These are phyloP conservation scores for Rhizomys pruinosus DNA, from an alignment of 2,113 vertebrate genomes.

Conservation along the genomic window DNA sequence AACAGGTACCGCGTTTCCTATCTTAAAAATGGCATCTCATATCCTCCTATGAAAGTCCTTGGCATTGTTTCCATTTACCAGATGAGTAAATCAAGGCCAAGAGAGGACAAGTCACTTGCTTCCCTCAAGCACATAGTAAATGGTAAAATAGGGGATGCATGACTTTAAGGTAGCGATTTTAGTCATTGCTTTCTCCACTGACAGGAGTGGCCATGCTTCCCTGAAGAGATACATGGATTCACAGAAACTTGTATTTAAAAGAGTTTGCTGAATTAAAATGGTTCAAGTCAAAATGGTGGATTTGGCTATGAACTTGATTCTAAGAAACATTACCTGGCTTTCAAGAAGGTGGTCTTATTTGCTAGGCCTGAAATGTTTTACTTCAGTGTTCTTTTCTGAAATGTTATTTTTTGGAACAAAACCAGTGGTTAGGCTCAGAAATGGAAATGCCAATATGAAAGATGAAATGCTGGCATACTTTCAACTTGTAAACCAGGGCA, in stretches of 20 bases:
- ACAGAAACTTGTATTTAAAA: slow-evolving; percentile 34
- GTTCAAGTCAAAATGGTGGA: slow-evolving; percentile 67
- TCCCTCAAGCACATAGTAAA: neutral
- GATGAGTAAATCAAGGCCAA: neutral
- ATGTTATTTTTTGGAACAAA: slow-evolving; percentile 75
- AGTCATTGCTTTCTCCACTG: neutral
- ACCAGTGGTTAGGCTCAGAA: slow-evolving; percentile 74
- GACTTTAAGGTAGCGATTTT: neutral
- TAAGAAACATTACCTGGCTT: slow-evolving; percentile 72
- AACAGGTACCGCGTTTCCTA: neutral
- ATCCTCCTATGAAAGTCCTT: neutral
- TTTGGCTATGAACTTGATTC: slow-evolving; percentile 62
- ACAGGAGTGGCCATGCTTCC: slow-evolving; percentile 21
- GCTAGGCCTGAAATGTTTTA: slow-evolving; percentile 69
- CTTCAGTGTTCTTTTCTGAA: slow-evolving; percentile 76
- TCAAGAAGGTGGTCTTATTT: slow-evolving; percentile 75
- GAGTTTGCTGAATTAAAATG: slow-evolving; percentile 67
- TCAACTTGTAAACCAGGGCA: slow-evolving; percentile 35
- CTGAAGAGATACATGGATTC: slow-evolving; percentile 57
- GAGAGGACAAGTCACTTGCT: neutral
- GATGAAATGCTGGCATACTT: slow-evolving; percentile 46
- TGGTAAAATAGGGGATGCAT: neutral
- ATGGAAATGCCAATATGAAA: slow-evolving; percentile 72
- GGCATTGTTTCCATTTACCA: neutral
- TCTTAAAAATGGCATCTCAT: neutral